These are phyloP conservation scores for Armadillidium nasatum DNA, from an alignment of 1,140 invertebrate species.

Conservation along the genomic window DNA sequence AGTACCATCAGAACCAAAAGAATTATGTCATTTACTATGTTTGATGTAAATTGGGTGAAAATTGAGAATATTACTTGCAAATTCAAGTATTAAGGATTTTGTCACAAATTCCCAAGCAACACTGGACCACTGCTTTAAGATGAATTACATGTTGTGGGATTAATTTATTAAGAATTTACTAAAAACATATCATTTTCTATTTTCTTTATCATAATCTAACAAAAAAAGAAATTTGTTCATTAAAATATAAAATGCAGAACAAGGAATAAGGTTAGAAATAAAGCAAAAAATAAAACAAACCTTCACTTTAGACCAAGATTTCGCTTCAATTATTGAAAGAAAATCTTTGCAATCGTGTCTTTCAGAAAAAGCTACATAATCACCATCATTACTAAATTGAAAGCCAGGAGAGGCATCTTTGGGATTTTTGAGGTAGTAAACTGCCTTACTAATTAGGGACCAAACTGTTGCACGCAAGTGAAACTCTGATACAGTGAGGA, in stretches of 20 bases:
- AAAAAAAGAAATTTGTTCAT: conserved; percentile 4
- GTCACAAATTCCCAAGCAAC: no score
- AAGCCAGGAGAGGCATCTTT: conserved; percentile 49
- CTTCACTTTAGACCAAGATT: conserved; percentile 53
- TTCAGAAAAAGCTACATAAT: conserved; percentile 54
- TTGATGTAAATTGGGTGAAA: no score
- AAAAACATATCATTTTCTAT: not conserved
- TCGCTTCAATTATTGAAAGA: conserved; percentile 52
- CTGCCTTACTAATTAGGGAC: conserved; percentile 53
- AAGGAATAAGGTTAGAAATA: not conserved
- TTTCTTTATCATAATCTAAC: not conserved
- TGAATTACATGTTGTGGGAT: not conserved
- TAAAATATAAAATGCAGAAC: not conserved
- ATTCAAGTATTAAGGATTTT: no score
- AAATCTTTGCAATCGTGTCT: conserved; percentile 54
- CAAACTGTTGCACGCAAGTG: conserved; percentile 53
- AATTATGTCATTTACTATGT: no score
- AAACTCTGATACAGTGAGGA: conserved; percentile 54
- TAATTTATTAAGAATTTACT: not conserved
- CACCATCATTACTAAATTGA: conserved; percentile 50
- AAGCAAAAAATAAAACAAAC: conserved; percentile 37
- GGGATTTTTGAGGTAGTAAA: conserved; percentile 54
- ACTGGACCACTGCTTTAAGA: no score
- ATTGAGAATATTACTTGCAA: no score
- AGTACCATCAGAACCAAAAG: no score